Conservation (phyloP, 2,888 invertebrate species). For the Eumerus sabulonum region DNA sequence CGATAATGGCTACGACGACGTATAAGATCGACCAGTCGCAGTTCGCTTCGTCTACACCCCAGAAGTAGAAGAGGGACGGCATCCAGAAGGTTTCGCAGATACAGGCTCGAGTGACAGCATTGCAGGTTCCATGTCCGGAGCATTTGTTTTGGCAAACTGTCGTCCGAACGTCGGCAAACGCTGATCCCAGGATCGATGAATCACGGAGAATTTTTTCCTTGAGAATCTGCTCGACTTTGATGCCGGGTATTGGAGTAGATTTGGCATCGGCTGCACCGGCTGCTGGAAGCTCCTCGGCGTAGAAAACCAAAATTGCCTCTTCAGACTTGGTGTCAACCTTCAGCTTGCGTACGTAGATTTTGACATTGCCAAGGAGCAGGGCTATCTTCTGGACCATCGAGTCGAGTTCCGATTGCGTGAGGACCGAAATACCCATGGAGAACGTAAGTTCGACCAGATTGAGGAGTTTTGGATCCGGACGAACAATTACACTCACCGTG, state of each 20-base stretch:
- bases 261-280: slow-evolving; percentile 73
- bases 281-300: slow-evolving; percentile 79
- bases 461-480: slow-evolving; percentile 86
- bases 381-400: slow-evolving; percentile 88
- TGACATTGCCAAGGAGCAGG: slow-evolving; percentile 86
- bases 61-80: slow-evolving; percentile 87
- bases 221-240: slow-evolving; percentile 84
- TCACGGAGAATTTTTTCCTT: slow-evolving; percentile 85
- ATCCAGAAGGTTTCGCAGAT: slow-evolving; percentile 98
- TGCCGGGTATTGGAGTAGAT: slow-evolving; percentile 80
- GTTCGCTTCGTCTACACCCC: slow-evolving; percentile 86
- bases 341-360: slow-evolving; percentile 82
- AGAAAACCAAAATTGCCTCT: slow-evolving; percentile 85
- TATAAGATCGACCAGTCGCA: slow-evolving; percentile 97
- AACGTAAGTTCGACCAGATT: slow-evolving; percentile 90
- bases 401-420: slow-evolving; percentile 83
- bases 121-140: slow-evolving; percentile 94
- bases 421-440: slow-evolving; percentile 85
- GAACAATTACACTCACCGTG: slow-evolving; percentile 90
- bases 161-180: slow-evolving; percentile 89
- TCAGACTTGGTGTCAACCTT: slow-evolving; percentile 82
- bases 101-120: slow-evolving; percentile 89
- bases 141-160: slow-evolving; percentile 94
- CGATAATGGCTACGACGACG: slow-evolving; percentile 87
- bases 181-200: slow-evolving; percentile 84